A percentile compares a stretch with the other conserved stretches of the same genome.
These are phyloP conservation scores for Daktulosphaira vitifoliae DNA, from an alignment of 1,140 invertebrate species.

Conservation along the genomic window DNA sequence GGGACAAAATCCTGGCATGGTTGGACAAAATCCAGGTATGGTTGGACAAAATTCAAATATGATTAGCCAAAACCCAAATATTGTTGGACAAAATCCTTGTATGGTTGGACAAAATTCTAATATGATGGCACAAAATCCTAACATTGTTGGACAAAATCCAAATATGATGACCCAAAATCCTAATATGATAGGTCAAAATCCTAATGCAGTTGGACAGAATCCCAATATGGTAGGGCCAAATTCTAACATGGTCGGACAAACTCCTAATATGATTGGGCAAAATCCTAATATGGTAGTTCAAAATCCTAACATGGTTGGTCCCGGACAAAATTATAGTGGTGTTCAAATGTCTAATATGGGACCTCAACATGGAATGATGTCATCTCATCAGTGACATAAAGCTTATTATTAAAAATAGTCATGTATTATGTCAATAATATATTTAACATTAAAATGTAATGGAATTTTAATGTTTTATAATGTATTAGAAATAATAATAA, in stretches of 20 bases:
- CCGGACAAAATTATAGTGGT: conserved; percentile 20
- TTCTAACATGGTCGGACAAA: conserved; percentile 19
- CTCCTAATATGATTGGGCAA: not conserved
- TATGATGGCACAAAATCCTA: conserved; percentile 1
- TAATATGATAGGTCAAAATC: conserved; percentile 17
- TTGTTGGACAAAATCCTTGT: conserved; percentile 11
- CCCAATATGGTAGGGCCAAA: conserved; percentile 19
- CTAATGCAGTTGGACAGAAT: conserved; percentile 10
- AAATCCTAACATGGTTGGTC: not conserved
- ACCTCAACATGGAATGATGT: conserved; percentile 28
- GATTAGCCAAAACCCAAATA: conserved; percentile 6
- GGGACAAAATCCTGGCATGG: conserved; percentile 9
- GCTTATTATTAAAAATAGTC: conserved; percentile 7
- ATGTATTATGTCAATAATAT: too few species aligned
- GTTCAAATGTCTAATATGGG: conserved; percentile 27
- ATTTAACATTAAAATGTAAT: too few species aligned
- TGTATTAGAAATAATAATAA: too few species aligned
- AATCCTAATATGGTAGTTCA: not conserved
- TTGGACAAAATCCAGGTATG: conserved; percentile 15
- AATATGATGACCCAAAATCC: conserved; percentile 7
- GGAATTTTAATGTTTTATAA: too few species aligned
- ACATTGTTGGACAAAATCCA: conserved; percentile 9
- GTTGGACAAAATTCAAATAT: conserved; percentile 14
- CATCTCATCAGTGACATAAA: conserved; percentile 25
- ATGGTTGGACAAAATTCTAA: conserved; percentile 8